phyloP scores from a whole-genome alignment of 1,140 invertebrate species.

The Diorhabda elongata region DNA sequence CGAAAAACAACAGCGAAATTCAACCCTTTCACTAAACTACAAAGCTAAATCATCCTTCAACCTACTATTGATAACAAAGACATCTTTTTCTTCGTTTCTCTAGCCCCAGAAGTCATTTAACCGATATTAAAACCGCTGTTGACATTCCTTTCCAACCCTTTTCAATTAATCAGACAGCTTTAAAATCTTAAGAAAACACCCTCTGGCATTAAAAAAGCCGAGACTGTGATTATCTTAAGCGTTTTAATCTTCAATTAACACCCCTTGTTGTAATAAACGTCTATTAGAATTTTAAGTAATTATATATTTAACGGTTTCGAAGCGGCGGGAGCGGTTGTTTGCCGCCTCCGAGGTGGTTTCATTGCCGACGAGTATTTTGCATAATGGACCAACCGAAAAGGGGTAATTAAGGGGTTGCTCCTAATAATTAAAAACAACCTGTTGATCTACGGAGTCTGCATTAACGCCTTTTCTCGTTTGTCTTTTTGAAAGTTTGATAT shows the following conservation, averaged over 20 bases:
- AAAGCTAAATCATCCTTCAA: slow-evolving; percentile 18
- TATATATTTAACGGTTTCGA: slow-evolving; percentile 39
- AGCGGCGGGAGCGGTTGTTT: slow-evolving; percentile 25
- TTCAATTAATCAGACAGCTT: slow-evolving; percentile 37
- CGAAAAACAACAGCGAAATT: slow-evolving; percentile 4
- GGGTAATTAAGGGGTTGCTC: slow-evolving; percentile 46
- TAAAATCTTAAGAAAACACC: slow-evolving; percentile 36
- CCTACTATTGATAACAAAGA: slow-evolving; percentile 20
- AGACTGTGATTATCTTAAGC: slow-evolving; percentile 34
- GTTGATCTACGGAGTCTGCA: slow-evolving; percentile 31
- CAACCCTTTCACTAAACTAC: slow-evolving; percentile 20
- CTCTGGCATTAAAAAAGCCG: slow-evolving; percentile 30
- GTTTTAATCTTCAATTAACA: slow-evolving; percentile 44
- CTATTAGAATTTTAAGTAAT: slow-evolving; percentile 44
- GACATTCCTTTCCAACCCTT: slow-evolving; percentile 31
- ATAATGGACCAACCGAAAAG: slow-evolving; percentile 46
- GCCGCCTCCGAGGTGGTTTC: slow-evolving; percentile 19
- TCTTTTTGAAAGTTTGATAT: no score
- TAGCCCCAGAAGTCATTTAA: slow-evolving; percentile 16
- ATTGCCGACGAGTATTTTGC: slow-evolving; percentile 34
- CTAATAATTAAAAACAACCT: slow-evolving; percentile 47
- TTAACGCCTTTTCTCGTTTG: slow-evolving; percentile 5
- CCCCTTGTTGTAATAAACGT: slow-evolving; percentile 46
- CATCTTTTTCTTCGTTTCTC: slow-evolving; percentile 9
- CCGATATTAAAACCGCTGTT: slow-evolving; percentile 25